Evolutionary conservation across 2,797 vertebrate genomes (phyloP).

Genomic region (Gorsachius magnificus): DNA sequence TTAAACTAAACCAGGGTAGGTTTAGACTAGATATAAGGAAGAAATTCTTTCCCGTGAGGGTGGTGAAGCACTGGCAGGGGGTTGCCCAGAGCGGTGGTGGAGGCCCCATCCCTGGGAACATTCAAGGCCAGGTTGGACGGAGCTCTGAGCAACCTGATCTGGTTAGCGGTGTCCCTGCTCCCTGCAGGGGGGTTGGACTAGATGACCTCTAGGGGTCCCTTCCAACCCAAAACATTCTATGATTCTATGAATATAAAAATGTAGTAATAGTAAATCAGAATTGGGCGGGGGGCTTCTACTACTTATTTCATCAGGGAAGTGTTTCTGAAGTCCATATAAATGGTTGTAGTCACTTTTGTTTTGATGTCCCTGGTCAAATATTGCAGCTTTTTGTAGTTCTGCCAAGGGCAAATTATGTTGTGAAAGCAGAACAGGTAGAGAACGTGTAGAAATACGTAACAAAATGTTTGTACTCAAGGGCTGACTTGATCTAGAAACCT

Average conservation of each 20-base stretch:
- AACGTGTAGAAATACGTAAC: not conserved
- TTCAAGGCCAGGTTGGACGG: no score
- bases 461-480: not conserved
- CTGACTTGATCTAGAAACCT: not conserved
- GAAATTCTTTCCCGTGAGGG: no score
- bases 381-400: not conserved
- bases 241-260: not conserved
- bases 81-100: no score
- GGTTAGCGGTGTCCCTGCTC: no score
- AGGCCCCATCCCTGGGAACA: no score
- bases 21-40: no score
- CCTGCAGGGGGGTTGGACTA: no score
- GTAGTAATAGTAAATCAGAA: not conserved
- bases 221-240: no score
- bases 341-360: not conserved
- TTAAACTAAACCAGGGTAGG: no score
- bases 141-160: no score
- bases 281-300: not conserved
- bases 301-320: not conserved
- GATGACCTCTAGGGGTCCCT: no score
- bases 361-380: not conserved
- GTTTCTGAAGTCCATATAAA: not conserved
- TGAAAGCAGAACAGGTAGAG: constrained; percentile 47
- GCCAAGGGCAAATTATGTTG: not conserved
- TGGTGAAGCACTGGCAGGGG: no score